Base-by-base conservation (phyloP, 2,888 invertebrate species). In the Boloria selene region DNA sequence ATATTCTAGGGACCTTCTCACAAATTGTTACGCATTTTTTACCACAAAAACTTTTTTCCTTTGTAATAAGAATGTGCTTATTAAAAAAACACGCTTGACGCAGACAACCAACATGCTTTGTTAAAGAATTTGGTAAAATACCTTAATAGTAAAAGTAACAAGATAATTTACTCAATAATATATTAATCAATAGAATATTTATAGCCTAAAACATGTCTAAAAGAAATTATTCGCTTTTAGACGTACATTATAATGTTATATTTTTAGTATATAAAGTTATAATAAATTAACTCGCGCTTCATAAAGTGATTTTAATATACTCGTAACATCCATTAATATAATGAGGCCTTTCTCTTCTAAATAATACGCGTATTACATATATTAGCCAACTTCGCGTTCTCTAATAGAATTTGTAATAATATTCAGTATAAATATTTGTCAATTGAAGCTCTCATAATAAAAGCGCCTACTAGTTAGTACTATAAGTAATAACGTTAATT, bases 1-100 rank as follows among this genome's bases (percentile, higher is more conserved):
- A 18, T 54, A 54, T 54, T 54, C 6, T 13, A 38, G 16, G 3
- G 13, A 7, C 31, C 31, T 17, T 5, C 38, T 54, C 17, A 42
- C 42, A 17, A 42, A 42, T 17, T 42, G 13, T 16, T 42, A 55
- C 54, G 44, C 4, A 18, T 13, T 54, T 54, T 44, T 56, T 5
- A n/a, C 55, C 4, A 44, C 14, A 44, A 55, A 55, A 22, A 44
- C 44, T 44, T n/a, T 55, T 22, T 55, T 55, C 55, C 22, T 31
- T n/a, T 56, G n/a, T 56, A 22, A 56, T 22, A 56, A 18, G 42
- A 44, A 44, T 44, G 18, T 44, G 14, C 18, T 55, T 13, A 42
- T 42, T 18, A 38, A 18, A 42, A 17, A 44, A 45, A 44, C 22
- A 56, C 55, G 22, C 31, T 38, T 44, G 13, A 22, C 44, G n/a